Conservation (phyloP, 2,888 invertebrate genomes). For the Agrotis exclamationis region DNA sequence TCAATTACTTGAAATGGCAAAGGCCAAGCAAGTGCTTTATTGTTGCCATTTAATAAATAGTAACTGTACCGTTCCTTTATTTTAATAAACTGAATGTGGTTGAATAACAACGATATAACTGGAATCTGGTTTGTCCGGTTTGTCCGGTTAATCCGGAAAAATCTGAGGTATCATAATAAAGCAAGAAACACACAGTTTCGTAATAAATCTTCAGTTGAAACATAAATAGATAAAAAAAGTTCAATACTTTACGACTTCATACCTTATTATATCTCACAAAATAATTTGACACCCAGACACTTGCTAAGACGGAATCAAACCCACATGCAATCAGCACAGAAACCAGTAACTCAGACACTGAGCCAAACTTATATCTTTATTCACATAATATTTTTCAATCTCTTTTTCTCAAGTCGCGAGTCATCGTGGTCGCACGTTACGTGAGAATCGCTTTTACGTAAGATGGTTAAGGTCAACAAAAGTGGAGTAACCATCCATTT, state of each 20-base stretch:
- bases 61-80: neutral
- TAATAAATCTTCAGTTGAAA: neutral
- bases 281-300: neutral
- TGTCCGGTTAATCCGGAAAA: too few relatives aligned
- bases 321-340: neutral
- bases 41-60: neutral
- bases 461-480: slow-evolving; percentile 72
- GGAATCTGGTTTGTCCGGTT: too few relatives aligned
- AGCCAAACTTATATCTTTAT: neutral
- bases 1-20: slow-evolving; percentile 14
- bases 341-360: too few relatives aligned
- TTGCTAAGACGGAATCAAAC: neutral
- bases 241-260: too few relatives aligned
- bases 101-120: too few relatives aligned
- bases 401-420: slow-evolving; percentile 28
- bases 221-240: too few relatives aligned
- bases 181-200: too few relatives aligned
- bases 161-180: too few relatives aligned
- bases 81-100: neutral
- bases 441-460: slow-evolving; percentile 68
- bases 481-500: slow-evolving; percentile 65
- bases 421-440: slow-evolving; percentile 37
- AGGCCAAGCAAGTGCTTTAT: neutral
- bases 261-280: too few relatives aligned
- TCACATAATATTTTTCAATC: neutral